Evolutionary conservation across 2,888 invertebrate species (phyloP).

Genomic region (Acronicta leporina): DNA sequence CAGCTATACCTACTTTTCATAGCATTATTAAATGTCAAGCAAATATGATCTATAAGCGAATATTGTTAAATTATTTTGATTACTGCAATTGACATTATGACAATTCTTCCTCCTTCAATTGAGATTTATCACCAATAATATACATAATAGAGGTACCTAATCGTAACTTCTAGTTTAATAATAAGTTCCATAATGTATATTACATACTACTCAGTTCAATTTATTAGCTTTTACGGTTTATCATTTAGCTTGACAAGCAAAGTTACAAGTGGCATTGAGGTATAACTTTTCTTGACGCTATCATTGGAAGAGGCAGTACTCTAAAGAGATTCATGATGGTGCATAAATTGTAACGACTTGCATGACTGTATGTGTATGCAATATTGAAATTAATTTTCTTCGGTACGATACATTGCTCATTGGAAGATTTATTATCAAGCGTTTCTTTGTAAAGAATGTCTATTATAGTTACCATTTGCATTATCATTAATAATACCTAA

Average conservation of each 20-base stretch:
- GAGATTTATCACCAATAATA: conserved; percentile 1
- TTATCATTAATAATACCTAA: no score
- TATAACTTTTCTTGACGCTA: conserved; percentile 26
- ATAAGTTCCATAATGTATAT: not conserved
- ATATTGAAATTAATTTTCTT: conserved; percentile 14
- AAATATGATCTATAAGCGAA: no score
- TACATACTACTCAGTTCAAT: not conserved
- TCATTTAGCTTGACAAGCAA: conserved; percentile 12
- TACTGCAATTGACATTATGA: no score
- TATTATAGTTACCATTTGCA: no score
- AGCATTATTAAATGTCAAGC: no score
- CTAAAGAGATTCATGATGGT: conserved; percentile 22
- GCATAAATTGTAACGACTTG: conserved; percentile 9
- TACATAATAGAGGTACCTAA: not conserved
- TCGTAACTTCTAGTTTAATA: not conserved
- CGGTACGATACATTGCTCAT: no score
- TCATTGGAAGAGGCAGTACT: conserved; percentile 18
- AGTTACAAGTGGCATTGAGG: conserved; percentile 14
- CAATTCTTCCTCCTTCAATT: not conserved
- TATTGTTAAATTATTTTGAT: no score
- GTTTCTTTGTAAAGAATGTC: no score
- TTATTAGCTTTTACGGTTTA: conserved; percentile 22
- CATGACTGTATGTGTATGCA: conserved; percentile 8
- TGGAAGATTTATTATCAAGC: no score
- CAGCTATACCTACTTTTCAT: no score